Conservation (phyloP, 2,888 invertebrate genomes). For the Odontocerum albicorne region DNA sequence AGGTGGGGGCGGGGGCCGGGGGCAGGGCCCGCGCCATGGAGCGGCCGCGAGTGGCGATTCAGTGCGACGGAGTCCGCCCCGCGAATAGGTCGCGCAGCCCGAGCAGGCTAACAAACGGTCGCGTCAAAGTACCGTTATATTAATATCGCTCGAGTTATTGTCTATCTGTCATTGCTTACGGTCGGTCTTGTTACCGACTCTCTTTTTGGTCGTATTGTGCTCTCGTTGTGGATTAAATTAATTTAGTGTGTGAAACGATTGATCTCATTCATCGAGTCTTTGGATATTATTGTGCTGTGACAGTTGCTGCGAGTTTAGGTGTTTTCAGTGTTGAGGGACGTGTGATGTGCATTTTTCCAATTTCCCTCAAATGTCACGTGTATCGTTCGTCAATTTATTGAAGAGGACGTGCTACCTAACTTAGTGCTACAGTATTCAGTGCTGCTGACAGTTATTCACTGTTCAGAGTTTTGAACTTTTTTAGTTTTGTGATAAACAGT, state of each 20-base stretch:
- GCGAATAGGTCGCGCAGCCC: constrained; percentile 60
- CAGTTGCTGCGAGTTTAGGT: constrained; percentile 9
- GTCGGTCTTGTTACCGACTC: too few species aligned
- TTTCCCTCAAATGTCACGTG: constrained; percentile 27
- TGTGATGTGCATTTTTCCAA: constrained; percentile 5
- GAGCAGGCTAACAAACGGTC: constrained; percentile 7
- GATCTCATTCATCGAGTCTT: constrained; percentile 25
- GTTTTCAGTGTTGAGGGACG: not conserved
- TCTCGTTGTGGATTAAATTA: constrained; percentile 12
- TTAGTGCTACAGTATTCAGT: constrained; percentile 45
- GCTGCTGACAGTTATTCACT: constrained; percentile 39
- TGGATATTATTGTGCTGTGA: constrained; percentile 22
- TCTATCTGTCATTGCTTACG: constrained; percentile 36
- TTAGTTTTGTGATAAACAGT: constrained; percentile 28
- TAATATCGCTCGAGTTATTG: constrained; percentile 24
- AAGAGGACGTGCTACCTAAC: constrained; percentile 25
- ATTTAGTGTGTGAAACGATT: constrained; percentile 21
- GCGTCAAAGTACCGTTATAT: constrained; percentile 31
- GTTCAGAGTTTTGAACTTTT: constrained; percentile 9
- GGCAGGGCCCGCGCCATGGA: constrained; percentile 54
- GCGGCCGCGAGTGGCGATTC: constrained; percentile 50
- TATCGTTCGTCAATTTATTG: constrained; percentile 1
- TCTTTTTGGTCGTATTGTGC: too few species aligned
- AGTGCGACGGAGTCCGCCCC: constrained; percentile 62
- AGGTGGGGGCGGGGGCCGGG: constrained; percentile 38